A percentile compares a stretch with the other conserved stretches of the same genome.
phyloP scores from a whole-genome alignment of 2,113 vertebrate species.

The Hemichromis elongatus region DNA sequence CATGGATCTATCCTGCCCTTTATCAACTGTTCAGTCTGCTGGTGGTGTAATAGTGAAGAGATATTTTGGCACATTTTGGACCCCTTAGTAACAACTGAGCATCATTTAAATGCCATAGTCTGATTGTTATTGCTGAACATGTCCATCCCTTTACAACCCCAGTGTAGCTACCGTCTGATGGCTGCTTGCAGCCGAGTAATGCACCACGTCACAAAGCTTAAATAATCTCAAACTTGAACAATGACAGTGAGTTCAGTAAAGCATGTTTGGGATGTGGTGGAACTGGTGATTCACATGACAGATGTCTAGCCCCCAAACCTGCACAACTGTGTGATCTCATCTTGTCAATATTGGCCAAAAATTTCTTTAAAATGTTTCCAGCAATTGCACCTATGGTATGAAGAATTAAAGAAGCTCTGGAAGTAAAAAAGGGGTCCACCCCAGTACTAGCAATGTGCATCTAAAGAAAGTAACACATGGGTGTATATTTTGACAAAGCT shows the following conservation, averaged over 20 bases:
- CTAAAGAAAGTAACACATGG: neutral
- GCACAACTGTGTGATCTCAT: neutral
- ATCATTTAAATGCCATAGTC: neutral
- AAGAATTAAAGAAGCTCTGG: neutral
- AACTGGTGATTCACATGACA: neutral
- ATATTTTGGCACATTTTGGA: neutral
- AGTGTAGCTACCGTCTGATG: neutral
- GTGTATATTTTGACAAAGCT: neutral
- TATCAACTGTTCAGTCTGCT: neutral
- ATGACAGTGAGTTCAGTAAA: neutral
- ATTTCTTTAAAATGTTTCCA: neutral
- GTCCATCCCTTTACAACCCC: neutral
- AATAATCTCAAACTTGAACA: neutral
- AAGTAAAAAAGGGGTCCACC: neutral
- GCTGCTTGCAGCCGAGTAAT: neutral
- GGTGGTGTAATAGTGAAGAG: neutral
- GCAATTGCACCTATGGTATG: rapidly evolving
- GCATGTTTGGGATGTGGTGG: neutral
- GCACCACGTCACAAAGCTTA: neutral
- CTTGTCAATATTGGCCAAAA: neutral
- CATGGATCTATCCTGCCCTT: neutral
- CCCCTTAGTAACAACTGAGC: neutral
- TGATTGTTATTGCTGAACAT: neutral
- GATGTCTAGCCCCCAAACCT: neutral
- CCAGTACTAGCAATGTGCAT: neutral